These are phyloP conservation scores for Apamea epomidion DNA, from an alignment of 2,888 invertebrate genomes.

Conservation along the genomic window DNA sequence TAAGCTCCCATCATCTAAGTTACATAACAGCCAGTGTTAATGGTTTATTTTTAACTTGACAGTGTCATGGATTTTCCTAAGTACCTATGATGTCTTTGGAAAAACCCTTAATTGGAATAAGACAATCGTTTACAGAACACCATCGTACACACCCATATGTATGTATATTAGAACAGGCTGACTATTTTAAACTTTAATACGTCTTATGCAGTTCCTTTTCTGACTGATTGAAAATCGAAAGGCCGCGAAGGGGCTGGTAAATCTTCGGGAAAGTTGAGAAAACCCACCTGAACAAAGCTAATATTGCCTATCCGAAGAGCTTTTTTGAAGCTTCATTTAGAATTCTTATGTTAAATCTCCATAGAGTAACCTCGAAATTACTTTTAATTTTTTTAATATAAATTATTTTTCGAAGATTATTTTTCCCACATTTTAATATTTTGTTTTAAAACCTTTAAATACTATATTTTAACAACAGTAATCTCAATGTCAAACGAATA, in stretches of 20 bases:
- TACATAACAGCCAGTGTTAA: conserved; percentile 6
- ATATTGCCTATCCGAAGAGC: too few relatives aligned
- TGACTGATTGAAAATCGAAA: not conserved
- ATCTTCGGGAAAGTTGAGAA: not conserved
- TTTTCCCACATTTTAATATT: conserved; percentile 16
- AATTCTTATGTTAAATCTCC: not conserved
- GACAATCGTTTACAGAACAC: conserved; percentile 5
- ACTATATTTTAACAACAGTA: not conserved
- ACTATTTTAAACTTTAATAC: not conserved
- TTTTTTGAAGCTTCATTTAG: not conserved
- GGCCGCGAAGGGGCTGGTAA: not conserved
- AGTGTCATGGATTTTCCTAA: conserved; percentile 45
- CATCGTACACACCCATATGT: not conserved
- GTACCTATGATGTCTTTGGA: conserved; percentile 25
- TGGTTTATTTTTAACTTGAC: conserved; percentile 36
- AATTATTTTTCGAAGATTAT: not conserved
- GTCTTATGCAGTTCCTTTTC: not conserved
- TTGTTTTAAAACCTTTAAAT: not conserved
- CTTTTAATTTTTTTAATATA: too few relatives aligned
- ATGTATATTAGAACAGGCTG: not conserved
- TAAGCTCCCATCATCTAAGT: not conserved
- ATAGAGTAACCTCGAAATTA: too few relatives aligned
- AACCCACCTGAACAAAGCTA: too few relatives aligned
- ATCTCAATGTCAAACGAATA: not conserved
- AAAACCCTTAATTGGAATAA: conserved; percentile 43